Base-by-base conservation (phyloP, 2,888 invertebrate genomes). In the Epiblema foenella region DNA sequence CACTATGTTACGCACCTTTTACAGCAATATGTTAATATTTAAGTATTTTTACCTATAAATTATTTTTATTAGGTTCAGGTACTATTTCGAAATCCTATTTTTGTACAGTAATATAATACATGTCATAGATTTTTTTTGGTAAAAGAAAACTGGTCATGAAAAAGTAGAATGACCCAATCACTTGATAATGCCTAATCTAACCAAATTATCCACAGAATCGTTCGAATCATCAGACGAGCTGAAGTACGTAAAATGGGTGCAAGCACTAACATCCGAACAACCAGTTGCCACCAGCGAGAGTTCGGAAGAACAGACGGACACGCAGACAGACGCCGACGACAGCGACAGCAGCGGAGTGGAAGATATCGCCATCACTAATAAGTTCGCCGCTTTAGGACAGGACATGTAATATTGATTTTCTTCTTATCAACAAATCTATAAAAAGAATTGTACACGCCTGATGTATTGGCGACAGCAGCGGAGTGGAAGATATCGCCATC, bases 171-270 rank as follows among this genome's bases (percentile, higher is more conserved):
- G n/a, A n/a, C n/a, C n/a, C n/a, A n/a, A n/a, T n/a, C n/a, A n/a
- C n/a, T n/a, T n/a, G n/a, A n/a, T n/a, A 12, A 46, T 46, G 29
- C 29, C 24, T 37, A 29, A 12, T 70, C 9, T 49, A 66, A 64
- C 33, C 9, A n/a, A 12, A 20, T 12, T 67, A 60, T 75, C 83
- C 77, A 15, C 88, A 96, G 96, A 93, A 60, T 89, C 89, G 76
- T 96, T 95, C 94, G 93, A 94, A 75, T 85, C 77, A 0, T 95
- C 96, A 83, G 91, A 94, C 0, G 95, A 96, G 73, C 85, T 96
- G 0, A 94, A 94, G 76, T 94, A 94, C 76, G 93, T 97, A 0
- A 93, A 93, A 74, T 95, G 95, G 95, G 95, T 96, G 66, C 96
- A 96, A 87, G 96, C 96, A 0, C 83, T 92, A 42, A 90, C 90